phyloP scores from a whole-genome alignment of 2,888 invertebrate species.

The Sesia bembeciformis region DNA sequence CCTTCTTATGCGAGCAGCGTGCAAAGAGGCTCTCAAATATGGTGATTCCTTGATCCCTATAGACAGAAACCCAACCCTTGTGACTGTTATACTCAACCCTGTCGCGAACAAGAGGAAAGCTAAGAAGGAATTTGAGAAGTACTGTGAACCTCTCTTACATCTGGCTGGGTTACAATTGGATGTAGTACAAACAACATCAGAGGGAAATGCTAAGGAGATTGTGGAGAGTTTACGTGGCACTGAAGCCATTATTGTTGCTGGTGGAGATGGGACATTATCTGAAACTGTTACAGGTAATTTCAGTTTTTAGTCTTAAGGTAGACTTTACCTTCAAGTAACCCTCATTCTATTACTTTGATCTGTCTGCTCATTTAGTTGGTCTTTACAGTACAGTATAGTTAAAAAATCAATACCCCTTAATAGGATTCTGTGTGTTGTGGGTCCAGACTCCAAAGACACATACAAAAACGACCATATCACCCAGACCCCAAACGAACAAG shows the following conservation, averaged over 20 bases:
- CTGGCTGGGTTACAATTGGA: conserved; percentile 86
- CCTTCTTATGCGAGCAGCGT: conserved; percentile 85
- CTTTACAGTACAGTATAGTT: no score
- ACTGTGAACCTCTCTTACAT: conserved; percentile 94
- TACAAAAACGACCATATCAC: no score
- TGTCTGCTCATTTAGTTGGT: no score
- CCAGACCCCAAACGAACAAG: no score
- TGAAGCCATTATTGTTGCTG: conserved; percentile 92
- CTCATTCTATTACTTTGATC: no score
- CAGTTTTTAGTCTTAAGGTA: background rate
- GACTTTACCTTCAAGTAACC: background rate
- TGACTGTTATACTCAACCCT: conserved; percentile 93
- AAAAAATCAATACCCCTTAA: no score
- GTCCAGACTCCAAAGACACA: no score
- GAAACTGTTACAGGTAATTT: conserved; percentile 83
- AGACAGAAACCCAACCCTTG: conserved; percentile 77
- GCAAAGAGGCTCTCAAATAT: conserved; percentile 82
- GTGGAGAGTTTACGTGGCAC: conserved; percentile 84
- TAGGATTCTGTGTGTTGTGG: no score
- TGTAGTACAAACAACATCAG: conserved; percentile 86
- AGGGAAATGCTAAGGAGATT: conserved; percentile 89
- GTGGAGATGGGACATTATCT: conserved; percentile 94
- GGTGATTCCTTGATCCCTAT: conserved; percentile 78
- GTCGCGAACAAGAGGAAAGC: conserved; percentile 87
- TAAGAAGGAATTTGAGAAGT: conserved; percentile 85